Evolutionary conservation across 2,113 vertebrate species (phyloP), one percentile per base, ranked within the genome.

Genomic region (Nycticryphes semicollaris): DNA sequence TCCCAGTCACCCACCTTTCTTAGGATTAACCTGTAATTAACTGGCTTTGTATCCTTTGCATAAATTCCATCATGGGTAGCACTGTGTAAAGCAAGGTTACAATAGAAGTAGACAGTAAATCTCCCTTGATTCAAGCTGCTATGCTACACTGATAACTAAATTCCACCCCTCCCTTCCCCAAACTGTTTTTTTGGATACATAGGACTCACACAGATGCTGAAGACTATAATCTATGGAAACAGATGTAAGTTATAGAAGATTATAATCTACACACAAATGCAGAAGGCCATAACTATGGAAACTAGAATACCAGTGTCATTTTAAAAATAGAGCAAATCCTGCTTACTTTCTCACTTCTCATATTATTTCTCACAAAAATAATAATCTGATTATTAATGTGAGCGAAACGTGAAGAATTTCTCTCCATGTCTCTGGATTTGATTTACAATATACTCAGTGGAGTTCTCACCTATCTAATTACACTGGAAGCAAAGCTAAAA

Each of bases 11-110:
- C 8, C 76, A 95, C 31, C 54, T 92, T 86, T 87, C 11, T 67
- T 50, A 68, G 73, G 56, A 90, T 66, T 74, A 50, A 86, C 89
- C 23, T 30, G 39, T 43, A 74, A 86, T 88, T 90, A 89, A 75
- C 35, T 67, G 64, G 41, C n/a, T 90, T 84, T 63, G 59, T 54
- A 21, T 2, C 2, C 63, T 84, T 74, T 81, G 63, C 60, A 54
- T 84, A 87, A 90, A 89, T 87, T 93, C 60, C 76, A 63, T 54
- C 37, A 14, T 20, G 35, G 57, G 16, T 51, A 5, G 1, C 54
- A 37, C n/a, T 94, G 66, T 80, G 53, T 45, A 76, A 76, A 85
- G 75, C 30, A 41, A 73, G 0, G 1, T 23, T 59, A 70, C 89
- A 92, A 75, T 54, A 56, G 57, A 84, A 89, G 12, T 2, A 67